A percentile compares a stretch with the other conserved stretches of the same genome.
phyloP scores from a whole-genome alignment of 2,888 invertebrate genomes.

The Tricholauxania praeusta region DNA sequence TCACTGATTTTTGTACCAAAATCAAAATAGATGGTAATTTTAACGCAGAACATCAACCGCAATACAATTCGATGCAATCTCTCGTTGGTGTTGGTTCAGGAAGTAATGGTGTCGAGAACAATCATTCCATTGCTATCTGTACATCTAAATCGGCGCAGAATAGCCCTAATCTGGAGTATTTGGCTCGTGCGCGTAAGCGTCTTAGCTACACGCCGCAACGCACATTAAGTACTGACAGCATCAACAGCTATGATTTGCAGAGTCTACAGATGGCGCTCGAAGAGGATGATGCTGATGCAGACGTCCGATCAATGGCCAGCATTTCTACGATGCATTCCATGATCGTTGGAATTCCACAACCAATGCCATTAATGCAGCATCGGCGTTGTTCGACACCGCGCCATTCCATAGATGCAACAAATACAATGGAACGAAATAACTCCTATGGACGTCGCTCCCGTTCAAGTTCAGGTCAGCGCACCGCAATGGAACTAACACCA shows the following conservation, averaged over 20 bases:
- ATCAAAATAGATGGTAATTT: conserved; percentile 62
- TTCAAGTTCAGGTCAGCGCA: conserved; percentile 61
- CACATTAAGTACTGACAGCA: conserved; percentile 63
- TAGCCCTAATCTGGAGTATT: conserved; percentile 38
- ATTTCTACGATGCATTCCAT: conserved; percentile 44
- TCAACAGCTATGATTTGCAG: conserved; percentile 57
- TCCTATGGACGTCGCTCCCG: conserved; percentile 46
- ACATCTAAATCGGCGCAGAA: conserved; percentile 9
- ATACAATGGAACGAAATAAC: not conserved
- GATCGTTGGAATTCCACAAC: conserved; percentile 51
- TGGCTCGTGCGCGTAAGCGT: conserved; percentile 56
- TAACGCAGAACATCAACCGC: conserved; percentile 10
- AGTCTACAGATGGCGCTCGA: conserved; percentile 60
- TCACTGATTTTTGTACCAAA: conserved; percentile 67
- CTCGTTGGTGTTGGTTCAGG: not conserved
- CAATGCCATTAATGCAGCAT: conserved; percentile 64
- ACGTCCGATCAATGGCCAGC: conserved; percentile 45
- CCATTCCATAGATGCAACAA: conserved; percentile 55
- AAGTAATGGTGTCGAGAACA: not conserved
- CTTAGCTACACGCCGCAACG: conserved; percentile 61
- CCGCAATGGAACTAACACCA: conserved; percentile 63
- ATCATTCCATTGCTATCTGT: not conserved
- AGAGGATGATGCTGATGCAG: conserved; percentile 48
- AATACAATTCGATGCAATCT: conserved; percentile 47
- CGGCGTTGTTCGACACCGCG: conserved; percentile 61